Percentiles rank a stretch among this genome's conserved stretches.
Evolutionary conservation across 2,797 vertebrate genomes (phyloP).

Genomic region (Mionectes olivaceus): DNA sequence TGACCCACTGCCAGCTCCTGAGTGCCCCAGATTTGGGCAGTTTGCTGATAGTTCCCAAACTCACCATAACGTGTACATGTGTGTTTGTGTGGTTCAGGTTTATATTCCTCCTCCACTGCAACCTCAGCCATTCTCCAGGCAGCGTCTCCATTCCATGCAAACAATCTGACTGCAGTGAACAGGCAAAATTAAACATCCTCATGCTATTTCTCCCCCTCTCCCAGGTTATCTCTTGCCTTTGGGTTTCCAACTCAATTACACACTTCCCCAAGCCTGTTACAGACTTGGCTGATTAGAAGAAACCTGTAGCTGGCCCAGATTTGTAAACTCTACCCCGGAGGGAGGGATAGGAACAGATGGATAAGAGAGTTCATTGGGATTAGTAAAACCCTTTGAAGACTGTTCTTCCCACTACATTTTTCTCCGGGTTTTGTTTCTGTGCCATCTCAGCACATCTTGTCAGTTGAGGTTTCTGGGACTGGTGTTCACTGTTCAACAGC

Average conservation of each 20-base stretch:
- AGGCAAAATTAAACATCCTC: neutral
- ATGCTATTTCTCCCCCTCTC: neutral
- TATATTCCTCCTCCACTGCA: neutral
- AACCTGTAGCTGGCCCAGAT: constrained; percentile 55
- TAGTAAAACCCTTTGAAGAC: constrained; percentile 48
- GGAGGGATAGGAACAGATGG: constrained; percentile 57
- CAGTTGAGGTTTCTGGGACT: neutral
- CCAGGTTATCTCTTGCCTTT: neutral
- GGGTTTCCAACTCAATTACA: neutral
- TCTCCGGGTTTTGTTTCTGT: neutral
- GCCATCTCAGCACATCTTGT: constrained; percentile 33
- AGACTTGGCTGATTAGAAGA: constrained; percentile 21
- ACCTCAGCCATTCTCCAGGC: neutral
- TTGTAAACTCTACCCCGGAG: constrained; percentile 37
- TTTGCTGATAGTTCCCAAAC: neutral
- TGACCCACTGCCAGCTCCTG: neutral
- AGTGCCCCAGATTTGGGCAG: neutral
- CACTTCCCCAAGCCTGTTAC: constrained; percentile 30
- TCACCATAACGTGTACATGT: accelerated
- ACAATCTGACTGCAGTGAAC: neutral
- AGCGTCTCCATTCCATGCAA: neutral
- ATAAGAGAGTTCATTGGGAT: constrained; percentile 46
- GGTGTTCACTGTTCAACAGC: neutral
- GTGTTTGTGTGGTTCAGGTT: neutral
- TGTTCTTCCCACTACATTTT: neutral